Conservation (phyloP, 2,113 vertebrate species). For the Gambusia affinis region DNA sequence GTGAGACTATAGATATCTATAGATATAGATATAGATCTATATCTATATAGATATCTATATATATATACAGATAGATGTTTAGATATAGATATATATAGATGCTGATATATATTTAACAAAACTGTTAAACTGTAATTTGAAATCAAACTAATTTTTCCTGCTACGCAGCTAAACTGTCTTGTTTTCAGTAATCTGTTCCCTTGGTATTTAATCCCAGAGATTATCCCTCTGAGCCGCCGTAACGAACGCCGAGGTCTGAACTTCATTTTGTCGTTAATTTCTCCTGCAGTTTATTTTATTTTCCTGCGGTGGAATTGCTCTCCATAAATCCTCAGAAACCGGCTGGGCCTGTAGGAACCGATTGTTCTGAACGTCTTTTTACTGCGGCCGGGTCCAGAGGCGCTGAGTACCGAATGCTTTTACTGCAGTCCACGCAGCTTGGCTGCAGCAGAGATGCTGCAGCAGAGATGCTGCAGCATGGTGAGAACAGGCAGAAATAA, state of each 20-base stretch:
- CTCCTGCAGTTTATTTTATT: conserved; percentile 3
- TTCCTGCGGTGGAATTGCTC: conserved; percentile 10
- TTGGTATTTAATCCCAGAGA: conserved; percentile 34
- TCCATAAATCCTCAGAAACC: conserved; percentile 28
- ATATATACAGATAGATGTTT: no score
- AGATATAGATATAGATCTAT: no score
- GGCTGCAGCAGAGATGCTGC: conserved; percentile 11
- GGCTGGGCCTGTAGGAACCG: conserved; percentile 15
- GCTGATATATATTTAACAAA: no score
- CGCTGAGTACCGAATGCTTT: conserved; percentile 4
- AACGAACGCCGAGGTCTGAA: conserved; percentile 34
- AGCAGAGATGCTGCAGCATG: background rate
- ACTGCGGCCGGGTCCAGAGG: conserved; percentile 14
- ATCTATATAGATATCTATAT: no score
- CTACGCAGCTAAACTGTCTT: conserved; percentile 18
- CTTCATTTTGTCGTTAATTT: conserved; percentile 13
- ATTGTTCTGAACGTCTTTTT: conserved; percentile 15
- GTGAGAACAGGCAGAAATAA: conserved; percentile 15
- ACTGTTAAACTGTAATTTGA: no score
- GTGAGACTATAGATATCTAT: no score
- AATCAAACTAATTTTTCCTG: background rate
- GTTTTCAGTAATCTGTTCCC: conserved; percentile 30
- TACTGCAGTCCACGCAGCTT: conserved; percentile 23
- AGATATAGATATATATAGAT: no score
- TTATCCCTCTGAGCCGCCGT: conserved; percentile 31